Base-by-base conservation (phyloP, 1,140 invertebrate species). In the Adoxophyes honmai region DNA sequence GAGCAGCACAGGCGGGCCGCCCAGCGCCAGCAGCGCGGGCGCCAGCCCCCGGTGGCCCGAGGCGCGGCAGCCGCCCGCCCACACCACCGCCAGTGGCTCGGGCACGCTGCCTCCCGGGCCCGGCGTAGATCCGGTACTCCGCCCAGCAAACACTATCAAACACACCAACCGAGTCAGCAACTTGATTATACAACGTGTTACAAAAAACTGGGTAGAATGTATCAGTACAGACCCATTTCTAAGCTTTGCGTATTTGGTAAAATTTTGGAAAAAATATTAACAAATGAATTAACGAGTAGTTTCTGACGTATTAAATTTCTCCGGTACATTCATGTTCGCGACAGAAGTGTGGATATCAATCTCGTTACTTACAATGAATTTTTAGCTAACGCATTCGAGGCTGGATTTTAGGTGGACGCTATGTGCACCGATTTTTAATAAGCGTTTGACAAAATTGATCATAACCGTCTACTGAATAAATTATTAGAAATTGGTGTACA, bases 1-100 rank as follows among this genome's bases (percentile, higher is more conserved):
- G 0, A 93, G 79, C 68, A 94, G 90, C 34, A 92, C 75, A 2
- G 91, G 90, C 14, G 91, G 86, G 1, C 93, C 93, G 1, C 92
- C 92, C 11, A 93, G 80, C 54, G 90, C 75, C 60, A 86, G 89
- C 0, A 91, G 83, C 1, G 92, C 90, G 5, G 90, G 89, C 57
- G 91, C 75, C 1, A 93, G 64, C 13, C 91, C 91, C 6, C 86
- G 79, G 69, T 91, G 91, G 37, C 85, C 83, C 61, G 64, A 68
- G 21, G 59, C 39, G 11, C 65, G 64, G 89, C 90, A 34, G 74
- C 79, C 34, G 83, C 86, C 53, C 77, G 70, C 16, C 82, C 86
- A 61, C 55, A 60, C 34, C 70, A 80, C 11, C 75, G 33, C 39
- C 88, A 89, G 8, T 84, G 79, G 35, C 64, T 44, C 14, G 89